Conservation (phyloP, 1,140 invertebrate genomes). For the Pantala flavescens region DNA sequence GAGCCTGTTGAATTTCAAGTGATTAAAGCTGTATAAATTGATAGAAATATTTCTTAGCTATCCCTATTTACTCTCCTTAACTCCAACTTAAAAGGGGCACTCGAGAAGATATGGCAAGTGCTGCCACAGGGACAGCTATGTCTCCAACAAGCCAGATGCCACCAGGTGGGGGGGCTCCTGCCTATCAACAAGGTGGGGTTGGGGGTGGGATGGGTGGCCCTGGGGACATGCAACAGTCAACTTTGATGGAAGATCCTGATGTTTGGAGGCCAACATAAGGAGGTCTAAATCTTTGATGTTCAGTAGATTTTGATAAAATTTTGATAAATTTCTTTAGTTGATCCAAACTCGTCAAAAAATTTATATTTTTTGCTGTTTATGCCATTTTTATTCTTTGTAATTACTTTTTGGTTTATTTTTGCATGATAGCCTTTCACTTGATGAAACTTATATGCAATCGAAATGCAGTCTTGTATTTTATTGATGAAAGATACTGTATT, state of each 20-base stretch:
- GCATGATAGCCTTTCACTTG: too few species aligned
- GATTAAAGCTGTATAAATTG: neutral
- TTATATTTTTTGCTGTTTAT: too few species aligned
- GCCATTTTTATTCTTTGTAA: too few species aligned
- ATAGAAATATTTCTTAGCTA: too few species aligned
- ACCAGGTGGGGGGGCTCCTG: conserved; percentile 42
- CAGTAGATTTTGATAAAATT: too few species aligned
- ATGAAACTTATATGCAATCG: too few species aligned
- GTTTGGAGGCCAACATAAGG: conserved; percentile 78
- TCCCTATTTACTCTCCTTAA: neutral
- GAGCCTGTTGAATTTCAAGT: neutral
- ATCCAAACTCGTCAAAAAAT: too few species aligned
- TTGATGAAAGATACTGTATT: too few species aligned
- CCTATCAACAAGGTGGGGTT: conserved; percentile 48
- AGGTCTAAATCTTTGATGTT: neutral
- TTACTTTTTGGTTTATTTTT: too few species aligned
- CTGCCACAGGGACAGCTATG: neutral
- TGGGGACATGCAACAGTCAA: conserved; percentile 57
- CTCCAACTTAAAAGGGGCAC: conserved; percentile 27
- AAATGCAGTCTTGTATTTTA: too few species aligned
- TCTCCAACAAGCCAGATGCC: neutral
- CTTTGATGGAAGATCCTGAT: conserved; percentile 78
- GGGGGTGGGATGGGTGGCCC: conserved; percentile 48
- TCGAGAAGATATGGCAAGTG: conserved; percentile 60
- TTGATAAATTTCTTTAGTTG: too few species aligned